Evolutionary conservation across 2,797 vertebrate species (phyloP), one percentile per base, ranked within the genome.

Genomic region (Ciconia nigra): DNA sequence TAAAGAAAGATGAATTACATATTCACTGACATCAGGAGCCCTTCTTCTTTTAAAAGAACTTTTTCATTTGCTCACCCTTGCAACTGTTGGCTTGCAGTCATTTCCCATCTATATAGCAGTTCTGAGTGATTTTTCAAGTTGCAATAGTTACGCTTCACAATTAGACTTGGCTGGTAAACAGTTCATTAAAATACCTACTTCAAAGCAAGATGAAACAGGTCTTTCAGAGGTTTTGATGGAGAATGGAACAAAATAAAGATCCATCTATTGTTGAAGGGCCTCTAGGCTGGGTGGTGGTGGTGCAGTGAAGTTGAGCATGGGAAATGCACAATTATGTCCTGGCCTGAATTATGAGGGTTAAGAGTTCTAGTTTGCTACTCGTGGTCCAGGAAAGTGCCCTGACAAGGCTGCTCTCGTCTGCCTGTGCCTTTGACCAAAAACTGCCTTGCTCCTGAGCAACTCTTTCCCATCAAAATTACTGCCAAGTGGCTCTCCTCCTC

Each of bases 141-240:
- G 74, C 57, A 52, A 59, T 51, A 80, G 84, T 86, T 91, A 92
- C 0, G 6, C 74, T 89, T 78, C 28, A 19, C 91, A 86, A 94
- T 96, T 91, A 95, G 87, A 81, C 65, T 88, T 78, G 65, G 65
- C 87, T 93, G 82, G 76, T 93, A 96, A 96, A 95, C 79, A 92
- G 77, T 93, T 93, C 80, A 87, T 94, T 96, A 92, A 94, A 95
- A 85, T 63, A 83, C 2, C 92, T 61, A 22, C 84, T 94, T 95
- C 87, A 91, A 96, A 95, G 76, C 29, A 28, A 83, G 61, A 89
- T 83, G 72, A 96, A 96, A 89, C 33, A 39, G 72, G 20, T 51
- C 92, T 88, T 70, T 87, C 62, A 33, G 73, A 51, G 55, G 41
- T 83, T 90, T 91, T 87, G 79, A 58, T 78, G 65, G 37, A 83